A percentile compares a stretch with the other conserved stretches of the same genome.
phyloP scores from a whole-genome alignment of 2,888 invertebrate species.

The Desoria tigrina region DNA sequence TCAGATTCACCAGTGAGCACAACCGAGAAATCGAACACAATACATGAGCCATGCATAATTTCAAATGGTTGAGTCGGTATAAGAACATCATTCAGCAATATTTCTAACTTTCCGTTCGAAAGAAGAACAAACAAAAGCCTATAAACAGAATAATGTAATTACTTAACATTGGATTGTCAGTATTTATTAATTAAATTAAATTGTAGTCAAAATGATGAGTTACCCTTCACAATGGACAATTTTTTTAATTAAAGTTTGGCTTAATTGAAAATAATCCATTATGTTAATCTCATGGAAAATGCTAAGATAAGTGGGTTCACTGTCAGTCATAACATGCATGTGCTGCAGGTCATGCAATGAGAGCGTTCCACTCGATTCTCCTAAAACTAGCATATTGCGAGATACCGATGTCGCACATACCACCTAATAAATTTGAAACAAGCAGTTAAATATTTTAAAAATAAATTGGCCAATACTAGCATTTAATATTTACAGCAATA shows the following conservation, averaged over 20 bases:
- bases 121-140: constrained; percentile 44
- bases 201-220: neutral
- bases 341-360: constrained; percentile 17
- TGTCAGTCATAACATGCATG: too few relatives aligned
- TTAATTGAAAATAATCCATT: constrained; percentile 7
- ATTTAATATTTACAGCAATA: neutral
- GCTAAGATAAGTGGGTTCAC: neutral
- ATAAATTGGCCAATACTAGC: neutral
- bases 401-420: constrained; percentile 32
- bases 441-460: constrained; percentile 1
- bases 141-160: constrained; percentile 1
- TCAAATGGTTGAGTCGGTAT: constrained; percentile 6
- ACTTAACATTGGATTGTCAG: neutral
- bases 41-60: constrained; percentile 14
- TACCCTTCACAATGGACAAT: constrained; percentile 42
- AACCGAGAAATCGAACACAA: constrained; percentile 43
- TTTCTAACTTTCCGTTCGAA: constrained; percentile 42
- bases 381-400: constrained; percentile 29
- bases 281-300: constrained; percentile 11
- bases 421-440: constrained; percentile 30
- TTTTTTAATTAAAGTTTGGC: constrained; percentile 25
- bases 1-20: constrained; percentile 29
- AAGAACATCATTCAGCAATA: constrained; percentile 27
- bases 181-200: too few relatives aligned
- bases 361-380: constrained; percentile 34